phyloP scores from a whole-genome alignment of 2,113 vertebrate species.

The Chitala chitala region DNA sequence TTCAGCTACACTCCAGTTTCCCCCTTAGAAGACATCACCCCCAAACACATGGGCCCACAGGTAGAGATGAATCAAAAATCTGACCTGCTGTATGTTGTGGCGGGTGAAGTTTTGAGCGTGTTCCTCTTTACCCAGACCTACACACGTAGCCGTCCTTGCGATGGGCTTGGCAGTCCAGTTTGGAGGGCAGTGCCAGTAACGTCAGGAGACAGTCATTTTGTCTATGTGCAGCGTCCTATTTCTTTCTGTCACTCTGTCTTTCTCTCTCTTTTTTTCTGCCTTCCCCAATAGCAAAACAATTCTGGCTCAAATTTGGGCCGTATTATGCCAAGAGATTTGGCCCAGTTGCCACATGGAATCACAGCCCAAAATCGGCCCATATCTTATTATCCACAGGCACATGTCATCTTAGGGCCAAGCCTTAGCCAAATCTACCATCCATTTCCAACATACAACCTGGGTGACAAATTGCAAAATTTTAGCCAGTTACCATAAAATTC shows the following conservation, averaged over 20 bases:
- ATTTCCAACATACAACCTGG: too few relatives aligned
- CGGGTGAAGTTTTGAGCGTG: slow-evolving; percentile 12
- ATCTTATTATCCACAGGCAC: too few relatives aligned
- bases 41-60: background rate
- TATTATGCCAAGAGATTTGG: too few relatives aligned
- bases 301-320: too few relatives aligned
- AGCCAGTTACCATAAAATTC: too few relatives aligned
- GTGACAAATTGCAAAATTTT: too few relatives aligned
- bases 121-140: background rate
- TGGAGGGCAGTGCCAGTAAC: background rate
- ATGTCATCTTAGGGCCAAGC: too few relatives aligned
- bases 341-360: too few relatives aligned
- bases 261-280: slow-evolving; percentile 27
- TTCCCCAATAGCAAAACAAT: too few relatives aligned
- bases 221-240: slow-evolving; percentile 5
- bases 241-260: slow-evolving; percentile 3
- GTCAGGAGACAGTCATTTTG: background rate
- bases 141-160: background rate
- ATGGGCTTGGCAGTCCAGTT: slow-evolving; percentile 1
- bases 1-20: slow-evolving; percentile 65
- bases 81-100: slow-evolving; percentile 42
- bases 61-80: slow-evolving; percentile 2
- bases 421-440: too few relatives aligned
- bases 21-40: background rate
- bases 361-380: too few relatives aligned